Conservation (phyloP, 2,888 invertebrate genomes). For the Drosophila stalkeri region DNA sequence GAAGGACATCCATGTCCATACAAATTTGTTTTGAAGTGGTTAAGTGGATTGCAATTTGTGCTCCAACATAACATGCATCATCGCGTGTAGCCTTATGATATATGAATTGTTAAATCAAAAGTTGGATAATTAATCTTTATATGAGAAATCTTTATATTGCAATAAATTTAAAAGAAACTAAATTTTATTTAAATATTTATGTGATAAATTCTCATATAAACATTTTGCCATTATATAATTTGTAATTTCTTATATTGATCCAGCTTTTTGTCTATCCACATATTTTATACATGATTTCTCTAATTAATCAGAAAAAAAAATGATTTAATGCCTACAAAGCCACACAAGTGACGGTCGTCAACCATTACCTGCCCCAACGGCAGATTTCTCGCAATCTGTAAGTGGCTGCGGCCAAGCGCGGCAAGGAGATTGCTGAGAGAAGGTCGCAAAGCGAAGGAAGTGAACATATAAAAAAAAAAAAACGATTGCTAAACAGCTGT, state of each 20-base stretch:
- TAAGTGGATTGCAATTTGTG: neutral
- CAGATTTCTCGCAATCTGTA: slow-evolving; percentile 27
- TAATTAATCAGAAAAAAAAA: slow-evolving; percentile 4
- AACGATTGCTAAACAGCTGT: slow-evolving; percentile 58
- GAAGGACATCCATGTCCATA: neutral
- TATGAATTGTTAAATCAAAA: neutral
- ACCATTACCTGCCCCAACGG: slow-evolving; percentile 78
- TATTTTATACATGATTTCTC: neutral
- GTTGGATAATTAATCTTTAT: no score
- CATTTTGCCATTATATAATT: neutral
- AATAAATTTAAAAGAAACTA: no score
- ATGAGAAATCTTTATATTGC: no score
- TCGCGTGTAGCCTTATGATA: no score
- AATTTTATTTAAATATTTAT: neutral
- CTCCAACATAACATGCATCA: neutral
- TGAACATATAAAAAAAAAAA: slow-evolving; percentile 3
- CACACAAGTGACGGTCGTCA: neutral
- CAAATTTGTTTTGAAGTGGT: neutral
- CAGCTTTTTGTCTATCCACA: neutral
- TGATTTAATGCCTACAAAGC: neutral
- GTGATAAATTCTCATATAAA: neutral
- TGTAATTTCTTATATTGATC: neutral
- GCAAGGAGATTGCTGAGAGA: slow-evolving; percentile 36
- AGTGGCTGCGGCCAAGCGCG: slow-evolving; percentile 44
- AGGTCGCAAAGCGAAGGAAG: neutral